These are phyloP conservation scores for Passer montanus DNA, from an alignment of 2,113 vertebrate genomes.

Conservation along the genomic window DNA sequence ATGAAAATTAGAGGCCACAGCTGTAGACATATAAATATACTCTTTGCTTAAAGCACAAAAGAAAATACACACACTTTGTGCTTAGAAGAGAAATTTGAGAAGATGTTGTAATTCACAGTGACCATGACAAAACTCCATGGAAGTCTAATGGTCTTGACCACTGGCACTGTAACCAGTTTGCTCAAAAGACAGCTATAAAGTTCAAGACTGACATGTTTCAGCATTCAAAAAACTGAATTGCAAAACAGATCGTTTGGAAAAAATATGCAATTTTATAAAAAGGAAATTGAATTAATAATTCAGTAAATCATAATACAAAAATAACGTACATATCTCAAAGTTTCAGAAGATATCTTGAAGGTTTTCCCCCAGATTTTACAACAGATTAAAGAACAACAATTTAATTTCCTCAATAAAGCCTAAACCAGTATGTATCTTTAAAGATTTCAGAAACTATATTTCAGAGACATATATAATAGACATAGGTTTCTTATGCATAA, in stretches of 20 bases:
- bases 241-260: not conserved
- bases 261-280: not conserved
- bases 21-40: not conserved
- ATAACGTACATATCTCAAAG: not conserved
- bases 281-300: not conserved
- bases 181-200: not conserved
- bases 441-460: not conserved
- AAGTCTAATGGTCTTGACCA: not conserved
- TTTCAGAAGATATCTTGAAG: not conserved
- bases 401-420: not conserved
- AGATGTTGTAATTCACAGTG: not conserved
- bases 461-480: not conserved
- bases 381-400: not conserved
- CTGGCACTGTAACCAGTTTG: not conserved
- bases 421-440: not conserved
- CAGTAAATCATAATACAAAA: not conserved
- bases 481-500: not conserved
- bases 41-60: not conserved
- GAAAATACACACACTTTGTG: not conserved
- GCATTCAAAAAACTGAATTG: not conserved
- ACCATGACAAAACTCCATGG: not conserved
- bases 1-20: not conserved
- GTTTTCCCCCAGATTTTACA: not conserved
- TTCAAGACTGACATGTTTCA: not conserved
- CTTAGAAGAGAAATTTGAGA: not conserved